These are phyloP conservation scores for Clusia tigrina DNA, from an alignment of 2,888 invertebrate species.

Conservation along the genomic window DNA sequence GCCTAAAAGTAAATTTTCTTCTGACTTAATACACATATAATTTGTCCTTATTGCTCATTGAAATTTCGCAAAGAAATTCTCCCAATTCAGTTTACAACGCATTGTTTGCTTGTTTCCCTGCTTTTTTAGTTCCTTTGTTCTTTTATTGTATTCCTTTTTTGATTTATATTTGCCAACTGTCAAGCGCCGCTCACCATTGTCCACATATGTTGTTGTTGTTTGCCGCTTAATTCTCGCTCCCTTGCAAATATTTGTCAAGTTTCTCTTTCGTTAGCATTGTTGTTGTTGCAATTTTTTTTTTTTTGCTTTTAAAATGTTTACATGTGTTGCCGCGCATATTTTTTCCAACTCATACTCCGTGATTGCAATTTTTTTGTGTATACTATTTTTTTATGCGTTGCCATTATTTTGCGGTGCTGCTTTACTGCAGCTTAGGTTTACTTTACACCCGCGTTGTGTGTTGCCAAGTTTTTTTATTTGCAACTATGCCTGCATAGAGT, in stretches of 20 bases:
- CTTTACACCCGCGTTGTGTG: not conserved
- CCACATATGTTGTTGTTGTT: constrained; percentile 19
- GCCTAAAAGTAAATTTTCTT: too few species aligned
- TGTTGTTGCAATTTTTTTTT: constrained; percentile 45
- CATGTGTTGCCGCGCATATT: constrained; percentile 16
- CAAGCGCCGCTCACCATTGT: constrained; percentile 33
- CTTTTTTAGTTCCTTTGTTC: constrained; percentile 38
- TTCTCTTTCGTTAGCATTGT: constrained; percentile 29
- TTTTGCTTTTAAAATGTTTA: constrained; percentile 23
- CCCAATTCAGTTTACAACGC: not conserved
- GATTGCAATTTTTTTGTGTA: constrained; percentile 56
- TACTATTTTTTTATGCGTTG: constrained; percentile 53
- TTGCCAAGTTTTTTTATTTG: too few species aligned
- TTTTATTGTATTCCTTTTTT: constrained; percentile 39
- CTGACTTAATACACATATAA: too few species aligned
- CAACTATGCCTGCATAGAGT: too few species aligned
- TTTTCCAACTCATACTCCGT: constrained; percentile 1
- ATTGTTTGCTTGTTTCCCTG: constrained; percentile 27
- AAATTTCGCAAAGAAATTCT: not conserved
- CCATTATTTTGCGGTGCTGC: constrained; percentile 29
- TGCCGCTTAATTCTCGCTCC: constrained; percentile 32
- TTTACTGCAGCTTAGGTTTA: constrained; percentile 11
- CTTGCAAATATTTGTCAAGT: constrained; percentile 27
- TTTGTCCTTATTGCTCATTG: not conserved
- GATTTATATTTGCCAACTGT: constrained; percentile 39